These are phyloP conservation scores for Sebastes melanostomus DNA, from an alignment of 2,797 vertebrate species.

Conservation along the genomic window DNA sequence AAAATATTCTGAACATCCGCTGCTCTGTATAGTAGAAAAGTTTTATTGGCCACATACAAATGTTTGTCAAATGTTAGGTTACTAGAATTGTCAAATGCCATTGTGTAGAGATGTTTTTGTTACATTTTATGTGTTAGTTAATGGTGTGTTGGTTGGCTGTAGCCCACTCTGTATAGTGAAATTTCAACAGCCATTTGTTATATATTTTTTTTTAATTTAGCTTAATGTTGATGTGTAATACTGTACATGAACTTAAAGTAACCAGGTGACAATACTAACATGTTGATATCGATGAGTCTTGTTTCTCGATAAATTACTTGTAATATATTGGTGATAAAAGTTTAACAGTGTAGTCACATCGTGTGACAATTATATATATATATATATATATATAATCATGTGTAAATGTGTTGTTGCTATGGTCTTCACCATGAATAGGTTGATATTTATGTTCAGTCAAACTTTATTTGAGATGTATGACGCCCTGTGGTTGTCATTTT, in stretches of 20 bases:
- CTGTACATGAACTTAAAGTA: too few relatives aligned
- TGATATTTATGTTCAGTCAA: neutral
- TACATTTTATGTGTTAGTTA: neutral
- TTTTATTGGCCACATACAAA: neutral
- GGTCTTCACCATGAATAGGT: neutral
- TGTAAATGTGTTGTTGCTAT: neutral
- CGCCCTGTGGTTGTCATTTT: neutral
- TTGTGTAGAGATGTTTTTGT: neutral
- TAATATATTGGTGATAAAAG: neutral
- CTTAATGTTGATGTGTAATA: neutral
- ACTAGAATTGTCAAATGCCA: neutral
- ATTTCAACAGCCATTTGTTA: too few relatives aligned
- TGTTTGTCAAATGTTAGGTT: neutral
- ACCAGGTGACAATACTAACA: too few relatives aligned
- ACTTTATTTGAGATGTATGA: neutral
- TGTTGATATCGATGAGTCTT: neutral
- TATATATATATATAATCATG: neutral
- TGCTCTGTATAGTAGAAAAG: neutral
- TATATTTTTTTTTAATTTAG: neutral
- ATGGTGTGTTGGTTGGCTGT: neutral
- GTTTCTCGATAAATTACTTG: neutral
- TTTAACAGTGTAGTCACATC: neutral
- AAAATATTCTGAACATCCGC: neutral
- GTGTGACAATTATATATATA: neutral
- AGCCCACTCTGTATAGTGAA: too few relatives aligned